Evolutionary conservation across 2,888 invertebrate genomes (phyloP).

Genomic region (Oscheius sp.): DNA sequence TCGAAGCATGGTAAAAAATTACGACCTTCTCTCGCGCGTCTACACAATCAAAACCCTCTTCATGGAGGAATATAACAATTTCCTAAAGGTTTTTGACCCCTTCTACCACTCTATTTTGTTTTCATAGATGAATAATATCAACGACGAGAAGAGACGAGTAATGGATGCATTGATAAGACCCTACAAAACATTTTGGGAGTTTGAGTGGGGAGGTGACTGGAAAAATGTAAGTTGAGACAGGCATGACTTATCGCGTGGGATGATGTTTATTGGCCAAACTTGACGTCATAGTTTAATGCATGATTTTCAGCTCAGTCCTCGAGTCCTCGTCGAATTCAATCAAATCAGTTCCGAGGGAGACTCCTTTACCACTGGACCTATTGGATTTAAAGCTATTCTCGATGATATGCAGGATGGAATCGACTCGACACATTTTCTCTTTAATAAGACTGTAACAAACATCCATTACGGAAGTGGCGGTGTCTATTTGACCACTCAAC

Average conservation of each 20-base stretch:
- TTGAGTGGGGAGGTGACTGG: constrained; percentile 67
- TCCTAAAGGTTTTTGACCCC: constrained; percentile 34
- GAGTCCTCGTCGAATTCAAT: constrained; percentile 61
- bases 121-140: constrained; percentile 39
- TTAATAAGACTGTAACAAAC: constrained; percentile 53
- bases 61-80: constrained; percentile 45
- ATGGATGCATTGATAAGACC: constrained; percentile 60
- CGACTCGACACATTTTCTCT: constrained; percentile 42
- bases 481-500: constrained; percentile 19
- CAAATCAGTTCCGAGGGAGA: constrained; percentile 59
- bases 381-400: constrained; percentile 61
- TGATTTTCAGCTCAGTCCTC: constrained; percentile 56
- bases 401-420: constrained; percentile 47
- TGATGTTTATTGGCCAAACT: background rate
- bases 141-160: constrained; percentile 41
- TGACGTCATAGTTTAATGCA: background rate
- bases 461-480: constrained; percentile 47
- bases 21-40: constrained; percentile 45
- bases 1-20: constrained; percentile 46
- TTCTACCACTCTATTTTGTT: background rate
- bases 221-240: constrained; percentile 42
- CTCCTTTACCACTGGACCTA: constrained; percentile 56
- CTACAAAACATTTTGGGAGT: constrained; percentile 63
- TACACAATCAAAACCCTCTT: constrained; percentile 50
- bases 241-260: constrained; percentile 8